Conservation (phyloP, 2,888 invertebrate species). For the Brenthis hecate region DNA sequence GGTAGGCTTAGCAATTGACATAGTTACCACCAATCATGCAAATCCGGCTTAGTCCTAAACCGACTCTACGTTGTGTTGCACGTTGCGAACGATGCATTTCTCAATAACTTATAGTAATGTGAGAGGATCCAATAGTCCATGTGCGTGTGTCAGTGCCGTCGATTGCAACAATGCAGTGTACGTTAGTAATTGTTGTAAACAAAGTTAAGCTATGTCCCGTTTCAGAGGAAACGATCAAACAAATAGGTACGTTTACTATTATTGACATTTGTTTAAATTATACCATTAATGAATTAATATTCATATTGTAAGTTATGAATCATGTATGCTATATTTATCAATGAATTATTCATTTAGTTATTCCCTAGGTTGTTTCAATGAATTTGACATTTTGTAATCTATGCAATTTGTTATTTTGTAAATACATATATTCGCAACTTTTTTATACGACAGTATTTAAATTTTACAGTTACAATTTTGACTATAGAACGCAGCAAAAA, state of each 20-base stretch:
- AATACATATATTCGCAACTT: neutral
- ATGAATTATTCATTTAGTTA: constrained; percentile 35
- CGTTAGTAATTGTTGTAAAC: constrained; percentile 77
- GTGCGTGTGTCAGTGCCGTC: constrained; percentile 33
- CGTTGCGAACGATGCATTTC: constrained; percentile 71
- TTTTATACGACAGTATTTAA: too few relatives aligned
- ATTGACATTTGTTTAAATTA: constrained; percentile 19
- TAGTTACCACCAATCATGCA: constrained; percentile 67
- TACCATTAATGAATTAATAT: constrained; percentile 30
- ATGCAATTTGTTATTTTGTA: neutral
- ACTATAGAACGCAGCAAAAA: too few relatives aligned
- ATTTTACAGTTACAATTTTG: too few relatives aligned
- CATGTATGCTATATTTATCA: constrained; percentile 21
- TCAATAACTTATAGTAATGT: constrained; percentile 62
- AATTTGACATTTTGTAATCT: constrained; percentile 1
- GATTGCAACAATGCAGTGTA: constrained; percentile 74
- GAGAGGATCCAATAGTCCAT: constrained; percentile 54
- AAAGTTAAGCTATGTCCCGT: constrained; percentile 75
- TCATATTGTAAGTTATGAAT: constrained; percentile 34
- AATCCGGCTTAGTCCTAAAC: constrained; percentile 75
- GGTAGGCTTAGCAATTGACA: constrained; percentile 68
- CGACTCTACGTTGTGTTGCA: constrained; percentile 65
- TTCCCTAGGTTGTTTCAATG: constrained; percentile 24
- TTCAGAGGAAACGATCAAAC: constrained; percentile 65
- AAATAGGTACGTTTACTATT: constrained; percentile 56